Conservation (phyloP, 2,113 vertebrate genomes). For the Cephalophus harveyi region DNA sequence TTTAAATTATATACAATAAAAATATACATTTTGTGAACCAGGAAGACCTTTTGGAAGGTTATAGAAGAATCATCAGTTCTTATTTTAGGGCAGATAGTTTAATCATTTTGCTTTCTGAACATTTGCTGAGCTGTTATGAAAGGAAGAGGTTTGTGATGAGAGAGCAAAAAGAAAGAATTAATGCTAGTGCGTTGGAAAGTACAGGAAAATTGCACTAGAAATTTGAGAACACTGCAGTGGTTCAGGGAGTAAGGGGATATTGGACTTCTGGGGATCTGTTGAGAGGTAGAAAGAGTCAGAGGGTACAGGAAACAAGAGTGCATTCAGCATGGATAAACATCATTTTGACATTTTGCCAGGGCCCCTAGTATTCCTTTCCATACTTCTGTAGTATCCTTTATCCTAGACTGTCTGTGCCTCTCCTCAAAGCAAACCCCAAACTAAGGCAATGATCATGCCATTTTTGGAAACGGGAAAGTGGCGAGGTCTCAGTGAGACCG, state of each 20-base stretch:
- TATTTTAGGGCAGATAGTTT: background rate
- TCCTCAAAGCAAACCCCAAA: background rate
- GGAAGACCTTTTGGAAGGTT: background rate
- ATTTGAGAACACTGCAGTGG: background rate
- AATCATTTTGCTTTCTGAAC: background rate
- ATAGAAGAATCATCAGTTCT: background rate
- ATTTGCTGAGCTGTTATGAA: background rate
- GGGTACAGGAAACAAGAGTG: no score
- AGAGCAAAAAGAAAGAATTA: background rate
- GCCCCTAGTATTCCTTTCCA: background rate
- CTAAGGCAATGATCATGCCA: no score
- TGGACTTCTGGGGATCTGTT: background rate
- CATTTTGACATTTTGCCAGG: background rate
- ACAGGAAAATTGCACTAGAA: background rate
- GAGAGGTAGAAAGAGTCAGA: background rate
- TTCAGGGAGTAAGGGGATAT: no score
- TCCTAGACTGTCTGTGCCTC: background rate
- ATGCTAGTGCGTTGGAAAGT: background rate
- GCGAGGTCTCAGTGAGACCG: background rate
- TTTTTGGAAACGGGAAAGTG: background rate
- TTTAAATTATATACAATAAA: background rate
- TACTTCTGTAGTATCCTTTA: background rate
- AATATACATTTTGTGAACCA: background rate
- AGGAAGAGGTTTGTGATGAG: background rate
- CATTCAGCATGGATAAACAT: background rate